These are phyloP conservation scores for Cactoblastis cactorum DNA, from an alignment of 2,888 invertebrate genomes.

Conservation along the genomic window DNA sequence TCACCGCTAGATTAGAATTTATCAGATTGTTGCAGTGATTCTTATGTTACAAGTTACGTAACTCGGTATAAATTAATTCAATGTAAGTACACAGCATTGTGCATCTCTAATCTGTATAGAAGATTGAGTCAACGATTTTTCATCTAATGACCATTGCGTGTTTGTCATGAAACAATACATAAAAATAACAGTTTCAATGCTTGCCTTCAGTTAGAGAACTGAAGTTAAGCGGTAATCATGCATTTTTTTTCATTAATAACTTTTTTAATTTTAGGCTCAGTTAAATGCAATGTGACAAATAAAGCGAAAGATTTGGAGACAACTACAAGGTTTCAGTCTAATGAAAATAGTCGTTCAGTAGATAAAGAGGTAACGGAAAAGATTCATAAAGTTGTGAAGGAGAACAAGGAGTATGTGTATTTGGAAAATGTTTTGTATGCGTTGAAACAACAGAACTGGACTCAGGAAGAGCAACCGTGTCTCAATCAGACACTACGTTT, in stretches of 20 bases:
- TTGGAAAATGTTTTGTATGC: slow-evolving; percentile 61
- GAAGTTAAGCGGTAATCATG: slow-evolving; percentile 31
- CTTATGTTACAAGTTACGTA: no score
- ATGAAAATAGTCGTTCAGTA: slow-evolving; percentile 20
- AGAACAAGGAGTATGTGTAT: slow-evolving; percentile 44
- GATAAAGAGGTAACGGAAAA: slow-evolving; percentile 23
- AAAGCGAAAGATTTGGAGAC: slow-evolving; percentile 22
- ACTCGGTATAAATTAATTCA: no score
- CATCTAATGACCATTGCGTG: slow-evolving; percentile 37
- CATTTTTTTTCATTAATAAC: slow-evolving; percentile 29
- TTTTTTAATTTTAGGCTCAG: slow-evolving; percentile 21
- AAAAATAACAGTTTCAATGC: slow-evolving; percentile 36
- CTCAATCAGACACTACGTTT: slow-evolving; percentile 51
- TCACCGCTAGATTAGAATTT: no score
- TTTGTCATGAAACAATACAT: slow-evolving; percentile 41
- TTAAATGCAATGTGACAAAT: slow-evolving; percentile 33
- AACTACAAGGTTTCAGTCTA: slow-evolving; percentile 17
- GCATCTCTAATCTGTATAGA: slow-evolving; percentile 1
- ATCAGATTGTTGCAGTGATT: no score
- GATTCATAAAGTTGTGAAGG: slow-evolving; percentile 22
- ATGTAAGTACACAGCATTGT: background rate
- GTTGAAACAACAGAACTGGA: slow-evolving; percentile 59
- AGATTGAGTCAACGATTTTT: slow-evolving; percentile 17
- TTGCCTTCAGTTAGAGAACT: slow-evolving; percentile 37
- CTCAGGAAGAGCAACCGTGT: slow-evolving; percentile 50